Evolutionary conservation across 2,888 invertebrate species (phyloP).

Genomic region (Onchidella celtica): DNA sequence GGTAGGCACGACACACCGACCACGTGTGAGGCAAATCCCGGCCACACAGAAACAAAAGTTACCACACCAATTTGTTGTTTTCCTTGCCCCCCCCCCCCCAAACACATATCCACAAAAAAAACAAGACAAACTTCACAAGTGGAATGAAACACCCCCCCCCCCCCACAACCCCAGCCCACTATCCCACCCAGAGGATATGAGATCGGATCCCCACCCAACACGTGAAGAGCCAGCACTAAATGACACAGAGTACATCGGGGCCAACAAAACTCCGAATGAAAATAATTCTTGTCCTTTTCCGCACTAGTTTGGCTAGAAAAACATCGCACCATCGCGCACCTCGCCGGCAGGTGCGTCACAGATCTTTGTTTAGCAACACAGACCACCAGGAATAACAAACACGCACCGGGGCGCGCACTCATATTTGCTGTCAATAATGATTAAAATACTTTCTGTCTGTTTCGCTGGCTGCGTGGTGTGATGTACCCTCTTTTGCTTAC

Average conservation of each 20-base stretch:
- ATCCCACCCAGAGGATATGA: slow-evolving; percentile 8
- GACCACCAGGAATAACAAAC: slow-evolving; percentile 37
- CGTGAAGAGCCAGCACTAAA: slow-evolving; percentile 29
- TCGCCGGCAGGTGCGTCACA: slow-evolving; percentile 11
- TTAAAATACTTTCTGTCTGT: too few species aligned
- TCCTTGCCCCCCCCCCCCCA: too few species aligned
- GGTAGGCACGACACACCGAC: too few species aligned
- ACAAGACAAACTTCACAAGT: too few species aligned
- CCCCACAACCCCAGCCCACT: too few species aligned
- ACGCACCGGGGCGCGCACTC: slow-evolving; percentile 11
- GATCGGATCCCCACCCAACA: neutral
- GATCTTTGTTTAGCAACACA: slow-evolving; percentile 39
- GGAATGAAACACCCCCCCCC: too few species aligned
- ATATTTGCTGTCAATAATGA: slow-evolving; percentile 40
- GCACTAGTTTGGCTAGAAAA: slow-evolving; percentile 11
- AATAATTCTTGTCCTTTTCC: slow-evolving; percentile 33
- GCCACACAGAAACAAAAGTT: too few species aligned
- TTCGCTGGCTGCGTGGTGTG: too few species aligned
- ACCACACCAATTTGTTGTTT: too few species aligned
- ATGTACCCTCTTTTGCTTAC: too few species aligned
- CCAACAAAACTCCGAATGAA: slow-evolving; percentile 32
- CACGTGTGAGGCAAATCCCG: too few species aligned
- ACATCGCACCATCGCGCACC: slow-evolving; percentile 17
- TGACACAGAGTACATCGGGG: slow-evolving; percentile 25
- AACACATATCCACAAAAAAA: too few species aligned